Conservation (phyloP, 1,140 invertebrate genomes). For the Battus philenor region DNA sequence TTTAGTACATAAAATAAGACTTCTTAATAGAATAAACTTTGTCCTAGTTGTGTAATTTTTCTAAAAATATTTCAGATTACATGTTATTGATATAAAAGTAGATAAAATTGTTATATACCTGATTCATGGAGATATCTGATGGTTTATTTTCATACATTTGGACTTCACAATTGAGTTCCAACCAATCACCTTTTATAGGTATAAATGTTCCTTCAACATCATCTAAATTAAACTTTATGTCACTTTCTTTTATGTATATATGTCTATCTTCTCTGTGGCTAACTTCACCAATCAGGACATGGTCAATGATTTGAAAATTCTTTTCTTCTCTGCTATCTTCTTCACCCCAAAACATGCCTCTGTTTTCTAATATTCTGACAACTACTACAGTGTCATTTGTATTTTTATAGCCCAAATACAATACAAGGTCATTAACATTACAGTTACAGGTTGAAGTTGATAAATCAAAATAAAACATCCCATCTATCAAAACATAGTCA, state of each 20-base stretch:
- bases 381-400: conserved; percentile 39
- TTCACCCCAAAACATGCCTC: conserved; percentile 48
- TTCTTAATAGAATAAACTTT: no score
- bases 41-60: no score
- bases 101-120: conserved; percentile 28
- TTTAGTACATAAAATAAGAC: no score
- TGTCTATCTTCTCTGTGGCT: conserved; percentile 62
- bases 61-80: conserved; percentile 3
- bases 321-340: conserved; percentile 45
- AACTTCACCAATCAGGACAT: conserved; percentile 76
- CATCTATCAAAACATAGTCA: conserved; percentile 58
- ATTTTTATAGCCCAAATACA: conserved; percentile 58
- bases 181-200: conserved; percentile 79
- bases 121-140: conserved; percentile 40
- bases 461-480: conserved; percentile 47
- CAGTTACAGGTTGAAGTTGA: conserved; percentile 33
- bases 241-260: conserved; percentile 72
- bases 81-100: background rate
- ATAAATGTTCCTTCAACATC: conserved; percentile 69
- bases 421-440: conserved; percentile 51
- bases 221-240: conserved; percentile 75
- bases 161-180: conserved; percentile 76
- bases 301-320: conserved; percentile 63
- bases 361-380: conserved; percentile 54
- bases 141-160: conserved; percentile 73